Percentiles rank a stretch among this genome's conserved stretches.
These are phyloP conservation scores for Poliocrania exsul DNA, from an alignment of 2,797 vertebrate genomes.

Conservation along the genomic window DNA sequence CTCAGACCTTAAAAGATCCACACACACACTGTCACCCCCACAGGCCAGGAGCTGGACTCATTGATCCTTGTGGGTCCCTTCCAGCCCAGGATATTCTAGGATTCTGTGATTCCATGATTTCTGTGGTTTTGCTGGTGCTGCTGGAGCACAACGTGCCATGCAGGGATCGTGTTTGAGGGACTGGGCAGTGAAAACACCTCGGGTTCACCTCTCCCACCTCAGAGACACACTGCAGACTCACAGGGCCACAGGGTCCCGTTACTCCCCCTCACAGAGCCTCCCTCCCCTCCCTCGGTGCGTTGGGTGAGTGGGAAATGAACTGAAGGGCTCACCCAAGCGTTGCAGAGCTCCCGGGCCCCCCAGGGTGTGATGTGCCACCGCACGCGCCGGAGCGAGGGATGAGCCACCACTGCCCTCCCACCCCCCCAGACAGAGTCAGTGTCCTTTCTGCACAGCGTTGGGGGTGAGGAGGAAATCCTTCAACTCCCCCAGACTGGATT, in stretches of 20 bases:
- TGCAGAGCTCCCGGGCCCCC: not conserved
- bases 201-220: accelerated
- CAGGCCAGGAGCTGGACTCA: accelerated
- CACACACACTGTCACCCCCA: too few species aligned
- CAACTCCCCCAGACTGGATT: not conserved
- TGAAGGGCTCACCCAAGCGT: not conserved
- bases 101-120: not conserved
- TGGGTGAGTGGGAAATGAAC: not conserved
- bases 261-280: not conserved
- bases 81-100: not conserved
- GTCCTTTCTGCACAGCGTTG: accelerated
- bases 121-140: not conserved
- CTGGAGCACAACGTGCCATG: not conserved
- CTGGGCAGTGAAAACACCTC: not conserved
- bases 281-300: not conserved
- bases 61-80: not conserved
- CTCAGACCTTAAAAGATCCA: too few species aligned
- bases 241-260: accelerated
- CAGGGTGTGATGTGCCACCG: not conserved
- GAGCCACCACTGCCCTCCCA: not conserved
- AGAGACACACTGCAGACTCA: not conserved
- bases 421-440: not conserved
- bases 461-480: not conserved
- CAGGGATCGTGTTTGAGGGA: not conserved
- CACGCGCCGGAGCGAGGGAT: not conserved